Evolutionary conservation across 2,797 vertebrate species (phyloP).

Genomic region (Xiphorhynchus erythropygius): DNA sequence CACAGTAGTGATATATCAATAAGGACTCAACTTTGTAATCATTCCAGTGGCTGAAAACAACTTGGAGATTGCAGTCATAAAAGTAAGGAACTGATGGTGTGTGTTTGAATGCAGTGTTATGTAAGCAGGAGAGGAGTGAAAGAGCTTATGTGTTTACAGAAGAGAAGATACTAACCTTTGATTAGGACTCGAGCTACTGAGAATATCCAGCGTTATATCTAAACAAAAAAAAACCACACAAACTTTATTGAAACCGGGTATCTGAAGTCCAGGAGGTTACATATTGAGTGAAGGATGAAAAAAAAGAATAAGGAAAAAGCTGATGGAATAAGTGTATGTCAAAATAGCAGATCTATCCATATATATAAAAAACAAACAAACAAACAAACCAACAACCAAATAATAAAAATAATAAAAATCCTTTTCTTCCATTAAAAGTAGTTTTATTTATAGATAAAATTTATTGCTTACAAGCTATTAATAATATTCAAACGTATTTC

Average conservation of each 20-base stretch:
- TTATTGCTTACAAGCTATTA: background rate
- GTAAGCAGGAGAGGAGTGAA: background rate
- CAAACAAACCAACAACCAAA: no score
- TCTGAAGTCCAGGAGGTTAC: background rate
- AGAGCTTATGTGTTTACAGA: background rate
- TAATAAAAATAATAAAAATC: background rate
- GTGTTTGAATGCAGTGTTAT: background rate
- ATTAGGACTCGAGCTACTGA: background rate
- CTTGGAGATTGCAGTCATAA: background rate
- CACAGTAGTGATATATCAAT: background rate
- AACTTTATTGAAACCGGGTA: background rate
- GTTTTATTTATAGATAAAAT: background rate
- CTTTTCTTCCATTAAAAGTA: background rate
- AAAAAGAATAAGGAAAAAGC: background rate
- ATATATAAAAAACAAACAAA: background rate
- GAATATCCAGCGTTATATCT: background rate
- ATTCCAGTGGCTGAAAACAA: background rate
- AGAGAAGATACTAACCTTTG: background rate
- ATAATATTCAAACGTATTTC: background rate
- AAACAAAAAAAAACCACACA: background rate
- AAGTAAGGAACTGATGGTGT: background rate
- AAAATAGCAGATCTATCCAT: background rate
- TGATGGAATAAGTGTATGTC: background rate
- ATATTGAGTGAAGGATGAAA: background rate
- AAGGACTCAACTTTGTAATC: background rate